Evolutionary conservation across 2,797 vertebrate genomes (phyloP), one percentile per base, ranked within the genome.

Genomic region (Lepus oiostolus): DNA sequence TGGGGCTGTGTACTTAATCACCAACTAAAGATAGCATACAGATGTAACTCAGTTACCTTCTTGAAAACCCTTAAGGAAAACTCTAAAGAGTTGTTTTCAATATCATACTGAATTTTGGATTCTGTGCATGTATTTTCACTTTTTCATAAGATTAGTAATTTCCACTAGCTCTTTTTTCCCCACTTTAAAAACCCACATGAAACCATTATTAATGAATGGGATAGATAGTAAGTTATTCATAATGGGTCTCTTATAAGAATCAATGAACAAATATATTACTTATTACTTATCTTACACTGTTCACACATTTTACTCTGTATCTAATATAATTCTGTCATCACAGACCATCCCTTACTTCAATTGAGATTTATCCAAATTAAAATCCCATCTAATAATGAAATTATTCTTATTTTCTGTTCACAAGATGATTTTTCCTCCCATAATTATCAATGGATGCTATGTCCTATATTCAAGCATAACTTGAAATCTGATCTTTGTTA

Each of bases 51-150:
- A 90, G 9, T 65, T 81, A 21, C 38, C 6, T 50, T 87, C 58
- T 75, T 68, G 38, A 95, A 89, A 94, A 50, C n/a, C 26, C 28
- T 81, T 21, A 52, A 87, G 75, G 30, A 88, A 80, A 93, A 80
- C 9, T 82, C 3, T 58, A 28, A 81, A 80, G 13, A 60, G 26
- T 75, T 24, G 75, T 86, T 93, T 90, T 88, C n/a, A 85, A 35
- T 52, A 65, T 24, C 63, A 82, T 32, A 52, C 82, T 71, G 82
- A 80, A 82, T 76, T 11, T 93, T 81, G 30, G 24, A 86, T 71
- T 79, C 70, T 74, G 35, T 77, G 28, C 22, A 42, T 17, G 3
- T 38, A 22, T 76, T 89, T 95, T 88, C 47, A 11, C 7, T 65
- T 62, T 38, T 86, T 74, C 13, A 75, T 71, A 70, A 95, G 68